A percentile compares a stretch with the other conserved stretches of the same genome.
Conservation (phyloP, 37 sponge, comb jelly and placozoan species). For the Ephydatia muelleri region DNA sequence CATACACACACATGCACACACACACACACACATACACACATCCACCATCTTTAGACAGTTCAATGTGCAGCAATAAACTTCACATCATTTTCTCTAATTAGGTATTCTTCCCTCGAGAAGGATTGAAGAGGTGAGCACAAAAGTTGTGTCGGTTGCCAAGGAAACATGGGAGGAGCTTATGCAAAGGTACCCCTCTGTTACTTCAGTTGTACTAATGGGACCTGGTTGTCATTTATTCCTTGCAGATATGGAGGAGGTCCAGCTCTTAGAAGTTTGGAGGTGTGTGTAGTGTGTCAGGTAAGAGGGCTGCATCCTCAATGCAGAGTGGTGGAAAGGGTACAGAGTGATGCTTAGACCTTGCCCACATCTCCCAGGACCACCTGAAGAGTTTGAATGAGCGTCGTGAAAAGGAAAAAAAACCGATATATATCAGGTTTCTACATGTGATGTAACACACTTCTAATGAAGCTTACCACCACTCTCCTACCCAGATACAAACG, state of each 20-base stretch:
- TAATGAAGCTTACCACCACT: conserved; percentile 1
- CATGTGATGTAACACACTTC: background rate
- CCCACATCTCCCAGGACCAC: conserved; percentile 13
- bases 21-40: background rate
- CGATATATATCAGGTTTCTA: conserved; percentile 50
- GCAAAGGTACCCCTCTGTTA: conserved; percentile 13
- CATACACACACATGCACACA: background rate
- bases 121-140: conserved; percentile 19
- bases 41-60: too few relatives aligned
- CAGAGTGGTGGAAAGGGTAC: background rate
- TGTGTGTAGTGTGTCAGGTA: conserved; percentile 59
- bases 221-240: too few relatives aligned
- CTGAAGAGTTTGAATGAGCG: conserved; percentile 9
- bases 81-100: background rate
- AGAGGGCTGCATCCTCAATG: conserved; percentile 14
- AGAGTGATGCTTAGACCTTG: background rate
- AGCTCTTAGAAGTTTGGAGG: conserved; percentile 44
- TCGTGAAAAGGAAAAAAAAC: conserved; percentile 50
- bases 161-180: conserved; percentile 60
- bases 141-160: conserved; percentile 33
- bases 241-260: conserved; percentile 73
- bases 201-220: background rate
- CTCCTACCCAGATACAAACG: conserved; percentile 25
- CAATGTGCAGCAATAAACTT: too few relatives aligned
- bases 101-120: conserved; percentile 26